Evolutionary conservation across 2,888 invertebrate species (phyloP), one percentile per base, ranked within the genome.

Genomic region (Suillia variegata): DNA sequence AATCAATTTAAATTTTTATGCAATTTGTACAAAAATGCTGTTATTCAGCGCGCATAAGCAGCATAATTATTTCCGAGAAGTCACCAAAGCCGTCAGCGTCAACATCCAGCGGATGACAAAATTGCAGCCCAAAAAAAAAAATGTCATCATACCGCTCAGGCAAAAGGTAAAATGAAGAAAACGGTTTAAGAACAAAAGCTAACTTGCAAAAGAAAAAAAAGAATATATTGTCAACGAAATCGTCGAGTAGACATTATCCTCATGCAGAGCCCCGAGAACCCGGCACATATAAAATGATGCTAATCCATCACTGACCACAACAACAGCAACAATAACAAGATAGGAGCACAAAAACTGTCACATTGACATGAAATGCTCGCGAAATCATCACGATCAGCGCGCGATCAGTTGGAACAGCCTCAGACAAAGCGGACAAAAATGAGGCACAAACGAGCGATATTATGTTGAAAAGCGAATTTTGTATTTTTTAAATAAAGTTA

Each of bases 41-140:
- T 77, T 75, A 73, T 69, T 76, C 70, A 17, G 69, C 70, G 70
- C 61, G 65, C 77, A 73, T 68, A 71, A 75, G 71, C 66, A 73
- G 72, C 78, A 78, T 78, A 79, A 80, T 79, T 77, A 79, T 79
- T 79, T 79, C 80, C 71, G 66, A 77, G 79, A 79, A 79, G 65
- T 63, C 42, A 34, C 38, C 26, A 57, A 38, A 61, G 31, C 13
- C 13, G 18, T 22, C 24, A 54, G 49, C 57, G 21, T 55, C 20
- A 50, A 51, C n/a, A n/a, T n/a, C n/a, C n/a, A n/a, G n/a, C n/a
- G n/a, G 54, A 55, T 56, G 52, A 62, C 52, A 45, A 38, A 53
- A 54, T 49, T 54, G 54, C 61, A 63, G 57, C 17, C 21, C 50
- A 59, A 62, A 56, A 52, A 62, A 62, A 64, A 60, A 62, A 63